Conservation (phyloP, 1,140 invertebrate genomes). For the Dreissena rostriformis region DNA sequence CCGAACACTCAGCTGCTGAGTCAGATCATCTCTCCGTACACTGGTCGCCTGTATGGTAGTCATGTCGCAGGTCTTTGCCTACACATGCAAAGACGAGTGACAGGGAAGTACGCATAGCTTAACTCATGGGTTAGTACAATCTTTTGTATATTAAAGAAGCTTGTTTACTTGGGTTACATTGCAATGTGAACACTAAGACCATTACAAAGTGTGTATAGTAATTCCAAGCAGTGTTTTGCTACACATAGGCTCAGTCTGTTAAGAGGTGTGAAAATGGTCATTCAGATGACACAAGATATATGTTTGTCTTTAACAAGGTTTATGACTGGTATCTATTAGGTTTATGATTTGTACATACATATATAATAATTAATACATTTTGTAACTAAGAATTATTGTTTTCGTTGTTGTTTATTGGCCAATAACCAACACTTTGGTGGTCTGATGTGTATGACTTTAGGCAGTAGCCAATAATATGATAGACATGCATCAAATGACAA, state of each 20-base stretch:
- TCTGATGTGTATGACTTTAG: too few relatives aligned
- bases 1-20: slow-evolving; percentile 94
- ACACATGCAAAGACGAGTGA: slow-evolving; percentile 70
- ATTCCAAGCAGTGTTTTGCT: neutral
- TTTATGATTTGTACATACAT: too few relatives aligned
- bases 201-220: neutral
- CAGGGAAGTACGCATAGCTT: slow-evolving; percentile 67
- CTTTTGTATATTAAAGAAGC: neutral
- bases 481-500: too few relatives aligned
- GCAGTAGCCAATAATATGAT: too few relatives aligned
- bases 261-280: neutral
- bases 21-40: slow-evolving; percentile 97
- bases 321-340: too few relatives aligned
- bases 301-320: neutral
- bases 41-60: slow-evolving; percentile 93
- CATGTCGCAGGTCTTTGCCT: slow-evolving; percentile 89
- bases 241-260: neutral
- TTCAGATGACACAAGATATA: neutral
- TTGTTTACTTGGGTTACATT: neutral
- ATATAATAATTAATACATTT: too few relatives aligned
- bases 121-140: slow-evolving; percentile 65
- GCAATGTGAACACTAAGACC: neutral
- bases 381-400: too few relatives aligned
- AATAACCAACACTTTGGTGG: too few relatives aligned
- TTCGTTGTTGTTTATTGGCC: too few relatives aligned